Evolutionary conservation across 1,140 invertebrate genomes (phyloP).

Genomic region (Musca vetustissima): DNA sequence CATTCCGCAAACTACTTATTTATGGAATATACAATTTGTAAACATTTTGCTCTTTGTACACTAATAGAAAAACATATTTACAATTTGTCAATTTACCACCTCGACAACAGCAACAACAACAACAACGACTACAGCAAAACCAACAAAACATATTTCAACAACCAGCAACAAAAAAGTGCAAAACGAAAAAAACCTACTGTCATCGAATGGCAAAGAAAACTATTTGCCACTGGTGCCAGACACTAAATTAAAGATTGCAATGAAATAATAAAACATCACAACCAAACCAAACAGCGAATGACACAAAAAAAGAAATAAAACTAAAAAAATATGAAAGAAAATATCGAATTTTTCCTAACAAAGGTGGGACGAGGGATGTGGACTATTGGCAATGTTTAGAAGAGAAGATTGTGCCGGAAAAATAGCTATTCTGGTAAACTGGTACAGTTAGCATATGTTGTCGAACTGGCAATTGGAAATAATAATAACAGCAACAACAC

Average conservation of each 20-base stretch:
- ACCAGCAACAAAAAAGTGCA: neutral
- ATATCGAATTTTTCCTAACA: neutral
- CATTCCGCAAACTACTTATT: too few species aligned
- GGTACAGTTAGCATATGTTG: too few species aligned
- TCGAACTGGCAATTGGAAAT: too few species aligned
- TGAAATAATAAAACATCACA: constrained; percentile 3
- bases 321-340: neutral
- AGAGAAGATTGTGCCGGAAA: too few species aligned
- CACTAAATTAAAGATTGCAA: constrained; percentile 24
- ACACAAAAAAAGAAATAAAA: neutral
- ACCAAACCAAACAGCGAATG: neutral
- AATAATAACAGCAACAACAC: too few species aligned
- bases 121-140: too few species aligned
- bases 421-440: too few species aligned
- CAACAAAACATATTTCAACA: too few species aligned
- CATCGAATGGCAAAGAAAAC: constrained; percentile 12
- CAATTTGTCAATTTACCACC: constrained; percentile 19
- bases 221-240: constrained; percentile 23
- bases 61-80: constrained; percentile 7
- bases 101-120: neutral
- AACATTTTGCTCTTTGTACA: too few species aligned
- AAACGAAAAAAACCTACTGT: neutral
- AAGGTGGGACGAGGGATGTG: too few species aligned
- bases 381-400: too few species aligned
- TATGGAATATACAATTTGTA: too few species aligned